Evolutionary conservation across 2,113 vertebrate genomes (phyloP), one percentile per base, ranked within the genome.

Genomic region (Tympanuchus pallidicinctus): DNA sequence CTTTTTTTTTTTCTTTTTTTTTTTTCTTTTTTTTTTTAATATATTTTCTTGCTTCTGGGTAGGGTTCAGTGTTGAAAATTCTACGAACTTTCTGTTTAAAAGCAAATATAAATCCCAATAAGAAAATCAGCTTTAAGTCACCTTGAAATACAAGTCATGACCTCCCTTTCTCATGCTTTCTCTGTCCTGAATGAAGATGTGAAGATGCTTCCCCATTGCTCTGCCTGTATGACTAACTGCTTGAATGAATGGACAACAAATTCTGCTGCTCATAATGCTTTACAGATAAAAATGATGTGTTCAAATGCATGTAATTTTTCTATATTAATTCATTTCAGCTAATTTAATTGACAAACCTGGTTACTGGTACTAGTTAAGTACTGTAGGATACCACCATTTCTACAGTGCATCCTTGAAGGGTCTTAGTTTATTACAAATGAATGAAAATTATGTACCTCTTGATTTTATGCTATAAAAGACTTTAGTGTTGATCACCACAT

Each of bases 381-480:
- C 14, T 24, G n/a, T 19, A 59, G 54, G 38, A 47, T 15, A 10
- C 6, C 22, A 3, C 13, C 11, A 4, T 19, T 79, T 34, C 45
- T 79, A 64, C 52, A 15, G 24, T 11, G 34, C 16, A 3, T 61
- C 43, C 25, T 52, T 17, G 25, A 25, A 19, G 28, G 24, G 12
- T 9, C 16, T 2, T 73, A 6, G 17, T 40, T 56, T 19, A 45
- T 67, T 40, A 36, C 22, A 30, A 34, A 18, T 3, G 32, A 65
- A 10, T 0, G 1, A 21, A 60, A 32, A 60, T 3, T 19, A 34
- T 18, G 21, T 6, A 6, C 10, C 18, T 52, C 42, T 24, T 27
- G 64, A 15, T 83, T 90, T 80, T n/a, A 4, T 14, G 4, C 10
- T 12, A 0, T 24, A 2, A 6, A 50, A 60, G 48, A 32, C 42